Evolutionary conservation across 2,113 vertebrate genomes (phyloP), one percentile per base, ranked within the genome.

Genomic region (Engystomops pustulosus): DNA sequence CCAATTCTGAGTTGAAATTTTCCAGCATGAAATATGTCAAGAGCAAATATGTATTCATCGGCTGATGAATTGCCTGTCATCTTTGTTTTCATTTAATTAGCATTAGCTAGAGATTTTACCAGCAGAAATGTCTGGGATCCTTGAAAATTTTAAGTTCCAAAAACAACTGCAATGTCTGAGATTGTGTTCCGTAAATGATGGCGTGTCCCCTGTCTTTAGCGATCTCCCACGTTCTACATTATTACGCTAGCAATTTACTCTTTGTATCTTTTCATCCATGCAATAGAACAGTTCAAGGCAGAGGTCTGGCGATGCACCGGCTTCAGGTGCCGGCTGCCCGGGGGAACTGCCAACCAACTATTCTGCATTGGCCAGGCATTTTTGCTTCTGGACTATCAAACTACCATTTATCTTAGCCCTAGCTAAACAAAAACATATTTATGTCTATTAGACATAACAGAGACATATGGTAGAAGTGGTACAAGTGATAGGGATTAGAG

Each of bases 51-150:
- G 82, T 68, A 84, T 84, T 78, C 72, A 84, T 84, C 60, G 67
- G 67, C 82, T 84, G 82, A 84, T 84, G 82, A 84, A 84, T 77
- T 84, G 82, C 72, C 82, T 77, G 72, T 78, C 72, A 78, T 77
- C 45, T 77, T 68, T 78, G 72, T 84, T 77, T 84, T 78, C 80
- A 82, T 82, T 82, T 82, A 82, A 82, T 82, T 82, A 82, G 80
- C 68, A 82, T 82, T 82, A 82, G 32, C 68, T 70, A 49, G 30
- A 72, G 49, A 41, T 81, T 82, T 82, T 82, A 55, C 30, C 47
- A 51, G 79, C 62, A 44, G 68, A 82, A 82, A 82, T 14, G 68
- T 82, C 69, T 60, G 51, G 25, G 68, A 60, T 72, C 80, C 71
- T 55, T 60, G 23, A 55, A 82, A n/a, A 60, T 82, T 58, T 45